phyloP scores from a whole-genome alignment of 2,888 invertebrate genomes.

The Polydrusus tereticollis region DNA sequence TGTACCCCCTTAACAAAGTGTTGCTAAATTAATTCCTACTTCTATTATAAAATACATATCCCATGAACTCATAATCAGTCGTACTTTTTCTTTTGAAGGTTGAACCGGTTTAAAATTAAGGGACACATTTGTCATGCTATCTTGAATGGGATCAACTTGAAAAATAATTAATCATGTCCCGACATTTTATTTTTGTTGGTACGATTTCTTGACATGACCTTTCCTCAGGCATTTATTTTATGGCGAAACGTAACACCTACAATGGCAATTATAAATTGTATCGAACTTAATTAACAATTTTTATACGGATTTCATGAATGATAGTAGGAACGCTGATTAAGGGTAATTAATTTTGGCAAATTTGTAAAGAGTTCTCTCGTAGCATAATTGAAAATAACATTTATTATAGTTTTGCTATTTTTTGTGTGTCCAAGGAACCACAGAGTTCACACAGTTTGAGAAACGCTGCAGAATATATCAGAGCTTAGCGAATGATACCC shows the following conservation, averaged over 20 bases:
- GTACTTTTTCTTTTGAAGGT: constrained; percentile 4
- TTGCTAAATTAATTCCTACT: too few relatives aligned
- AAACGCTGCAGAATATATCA: too few relatives aligned
- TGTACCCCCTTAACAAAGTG: too few relatives aligned
- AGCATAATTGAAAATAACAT: too few relatives aligned
- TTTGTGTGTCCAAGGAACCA: too few relatives aligned
- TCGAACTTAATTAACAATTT: not conserved
- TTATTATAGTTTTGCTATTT: too few relatives aligned
- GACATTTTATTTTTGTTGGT: not conserved
- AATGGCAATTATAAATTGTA: not conserved
- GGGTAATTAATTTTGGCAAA: too few relatives aligned
- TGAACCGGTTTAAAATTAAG: not conserved
- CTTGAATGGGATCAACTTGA: not conserved
- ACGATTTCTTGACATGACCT: not conserved
- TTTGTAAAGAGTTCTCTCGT: too few relatives aligned
- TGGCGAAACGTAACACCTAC: not conserved
- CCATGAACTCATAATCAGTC: not conserved
- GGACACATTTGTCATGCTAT: not conserved
- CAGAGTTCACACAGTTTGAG: too few relatives aligned
- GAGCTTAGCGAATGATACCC: too few relatives aligned
- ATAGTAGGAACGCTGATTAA: too few relatives aligned
- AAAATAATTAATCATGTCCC: not conserved
- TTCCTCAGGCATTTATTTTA: not conserved
- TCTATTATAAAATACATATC: not conserved
- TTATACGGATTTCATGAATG: too few relatives aligned